Conservation (phyloP, 2,113 vertebrate species). For the Ceyx cyanopectus region DNA sequence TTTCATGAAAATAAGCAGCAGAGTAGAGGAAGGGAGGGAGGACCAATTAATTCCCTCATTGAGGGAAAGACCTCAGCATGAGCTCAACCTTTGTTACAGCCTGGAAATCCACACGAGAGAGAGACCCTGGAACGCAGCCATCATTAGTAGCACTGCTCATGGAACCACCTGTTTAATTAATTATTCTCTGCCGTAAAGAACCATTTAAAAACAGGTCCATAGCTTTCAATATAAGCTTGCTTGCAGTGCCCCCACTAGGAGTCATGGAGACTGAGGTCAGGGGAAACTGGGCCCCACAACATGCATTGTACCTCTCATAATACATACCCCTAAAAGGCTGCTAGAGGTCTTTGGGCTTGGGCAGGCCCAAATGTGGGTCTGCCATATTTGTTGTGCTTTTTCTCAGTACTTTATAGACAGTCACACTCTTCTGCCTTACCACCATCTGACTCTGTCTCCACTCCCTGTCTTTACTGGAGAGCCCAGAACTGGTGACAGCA, state of each 20-base stretch:
- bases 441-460: not conserved
- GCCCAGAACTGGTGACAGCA: not conserved
- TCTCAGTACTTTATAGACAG: not conserved
- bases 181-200: slow-evolving; percentile 62
- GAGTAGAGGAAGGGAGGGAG: slow-evolving; percentile 58
- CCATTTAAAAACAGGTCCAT: slow-evolving; percentile 41
- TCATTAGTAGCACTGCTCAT: slow-evolving; percentile 57
- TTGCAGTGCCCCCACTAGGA: slow-evolving; percentile 71
- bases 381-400: not conserved
- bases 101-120: slow-evolving; percentile 69
- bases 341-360: not conserved
- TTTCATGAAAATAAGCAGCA: slow-evolving; percentile 55
- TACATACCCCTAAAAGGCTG: slow-evolving; percentile 32
- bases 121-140: slow-evolving; percentile 71
- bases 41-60: slow-evolving; percentile 67
- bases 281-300: not conserved
- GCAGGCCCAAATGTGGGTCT: not conserved
- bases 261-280: slow-evolving; percentile 20
- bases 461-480: not conserved
- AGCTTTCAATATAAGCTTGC: slow-evolving; percentile 63
- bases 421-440: not conserved
- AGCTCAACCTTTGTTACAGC: slow-evolving; percentile 71
- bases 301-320: slow-evolving; percentile 19
- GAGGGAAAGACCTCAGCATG: slow-evolving; percentile 69
- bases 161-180: slow-evolving; percentile 74